These are phyloP conservation scores for Babylonia areolata DNA, from an alignment of 1,140 invertebrate species.

Conservation along the genomic window DNA sequence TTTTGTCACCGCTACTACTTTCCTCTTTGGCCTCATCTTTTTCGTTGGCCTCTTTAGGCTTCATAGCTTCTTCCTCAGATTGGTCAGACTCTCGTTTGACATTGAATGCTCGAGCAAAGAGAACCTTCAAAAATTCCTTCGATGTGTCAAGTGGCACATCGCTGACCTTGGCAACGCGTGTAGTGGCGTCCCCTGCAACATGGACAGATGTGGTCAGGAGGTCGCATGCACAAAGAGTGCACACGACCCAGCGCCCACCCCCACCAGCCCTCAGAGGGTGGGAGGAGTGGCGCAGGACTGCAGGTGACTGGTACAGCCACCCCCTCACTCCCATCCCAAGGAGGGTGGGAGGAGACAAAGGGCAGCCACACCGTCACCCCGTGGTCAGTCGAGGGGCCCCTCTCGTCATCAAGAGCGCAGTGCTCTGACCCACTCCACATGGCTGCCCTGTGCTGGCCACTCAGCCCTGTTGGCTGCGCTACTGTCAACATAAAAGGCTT, in stretches of 20 bases:
- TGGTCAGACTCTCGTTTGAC: conserved; percentile 33
- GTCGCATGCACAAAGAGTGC: conserved; percentile 15
- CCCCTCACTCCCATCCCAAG: background rate
- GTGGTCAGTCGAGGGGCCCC: background rate
- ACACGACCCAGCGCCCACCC: background rate
- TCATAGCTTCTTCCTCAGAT: conserved; percentile 24
- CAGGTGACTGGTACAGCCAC: background rate
- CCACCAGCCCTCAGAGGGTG: conserved; percentile 28
- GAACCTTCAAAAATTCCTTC: conserved; percentile 36
- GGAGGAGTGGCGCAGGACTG: background rate
- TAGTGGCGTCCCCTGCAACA: conserved; percentile 34
- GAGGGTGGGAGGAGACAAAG: conserved; percentile 7
- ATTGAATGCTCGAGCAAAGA: conserved; percentile 36
- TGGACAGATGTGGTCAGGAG: background rate
- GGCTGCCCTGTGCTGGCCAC: background rate
- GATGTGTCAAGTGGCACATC: conserved; percentile 32
- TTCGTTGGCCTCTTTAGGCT: conserved; percentile 9
- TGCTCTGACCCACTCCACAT: conserved; percentile 26
- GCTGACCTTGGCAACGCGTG: conserved; percentile 37
- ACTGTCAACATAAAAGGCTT: conserved; percentile 22
- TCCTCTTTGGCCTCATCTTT: conserved; percentile 20
- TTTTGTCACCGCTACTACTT: background rate
- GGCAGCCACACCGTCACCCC: background rate
- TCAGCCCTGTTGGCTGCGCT: background rate
- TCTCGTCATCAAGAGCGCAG: conserved; percentile 28